Conservation (phyloP, 2,797 vertebrate species). For the Sciaenops ocellatus region DNA sequence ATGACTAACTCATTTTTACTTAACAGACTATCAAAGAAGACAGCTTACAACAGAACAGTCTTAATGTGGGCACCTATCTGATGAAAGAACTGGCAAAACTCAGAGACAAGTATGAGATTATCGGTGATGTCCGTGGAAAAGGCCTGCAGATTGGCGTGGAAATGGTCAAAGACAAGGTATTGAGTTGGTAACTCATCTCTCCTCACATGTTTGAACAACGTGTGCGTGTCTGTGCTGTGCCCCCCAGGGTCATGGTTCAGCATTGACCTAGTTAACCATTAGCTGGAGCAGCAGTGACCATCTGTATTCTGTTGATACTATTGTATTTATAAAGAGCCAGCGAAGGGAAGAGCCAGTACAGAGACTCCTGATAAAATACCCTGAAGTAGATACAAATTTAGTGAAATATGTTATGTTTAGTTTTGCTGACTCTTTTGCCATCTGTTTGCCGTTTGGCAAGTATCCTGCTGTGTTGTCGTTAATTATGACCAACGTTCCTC, state of each 20-base stretch:
- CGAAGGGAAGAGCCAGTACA: neutral
- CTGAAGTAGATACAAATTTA: neutral
- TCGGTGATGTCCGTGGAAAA: slow-evolving; percentile 97
- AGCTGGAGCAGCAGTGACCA: slow-evolving; percentile 42
- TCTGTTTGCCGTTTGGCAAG: neutral
- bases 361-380: neutral
- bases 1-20: neutral
- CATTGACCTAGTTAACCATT: slow-evolving; percentile 71
- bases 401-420: neutral
- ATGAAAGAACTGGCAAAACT: slow-evolving; percentile 90
- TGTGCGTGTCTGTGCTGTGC: slow-evolving; percentile 28
- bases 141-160: slow-evolving; percentile 95
- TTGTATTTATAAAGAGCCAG: neutral
- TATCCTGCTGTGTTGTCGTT: neutral
- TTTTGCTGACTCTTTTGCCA: neutral
- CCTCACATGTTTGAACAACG: slow-evolving; percentile 35
- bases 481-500: neutral
- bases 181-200: neutral
- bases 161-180: slow-evolving; percentile 96
- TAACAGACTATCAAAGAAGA: slow-evolving; percentile 91
- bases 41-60: slow-evolving; percentile 86
- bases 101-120: slow-evolving; percentile 90
- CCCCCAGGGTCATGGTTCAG: slow-evolving; percentile 47
- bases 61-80: slow-evolving; percentile 89
- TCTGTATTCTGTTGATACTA: slow-evolving; percentile 18